Conservation (phyloP, 2,888 invertebrate genomes). For the Limnephilus rhombicus region DNA sequence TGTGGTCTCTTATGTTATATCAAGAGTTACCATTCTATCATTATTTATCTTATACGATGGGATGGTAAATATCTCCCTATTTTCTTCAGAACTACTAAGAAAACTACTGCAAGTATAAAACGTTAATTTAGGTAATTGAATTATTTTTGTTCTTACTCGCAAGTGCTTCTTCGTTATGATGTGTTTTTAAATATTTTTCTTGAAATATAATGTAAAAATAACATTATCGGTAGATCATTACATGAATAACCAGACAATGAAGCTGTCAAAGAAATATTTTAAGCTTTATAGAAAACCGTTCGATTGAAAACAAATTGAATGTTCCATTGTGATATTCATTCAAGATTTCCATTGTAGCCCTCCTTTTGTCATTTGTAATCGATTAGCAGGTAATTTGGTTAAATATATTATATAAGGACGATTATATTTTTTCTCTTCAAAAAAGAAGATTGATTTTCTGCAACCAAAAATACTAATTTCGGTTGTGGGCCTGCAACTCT, state of each 20-base stretch:
- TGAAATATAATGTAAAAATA: neutral
- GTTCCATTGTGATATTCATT: neutral
- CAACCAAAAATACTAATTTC: no score
- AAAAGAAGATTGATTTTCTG: no score
- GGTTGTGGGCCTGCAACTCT: no score
- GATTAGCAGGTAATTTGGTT: neutral
- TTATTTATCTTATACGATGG: no score
- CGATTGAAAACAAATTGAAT: neutral
- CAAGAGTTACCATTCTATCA: no score
- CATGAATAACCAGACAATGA: neutral
- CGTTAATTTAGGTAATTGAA: no score
- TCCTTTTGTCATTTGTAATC: neutral
- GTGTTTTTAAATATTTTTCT: neutral
- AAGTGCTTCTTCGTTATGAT: neutral
- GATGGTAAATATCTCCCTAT: no score
- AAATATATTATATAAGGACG: neutral
- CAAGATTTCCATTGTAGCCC: neutral
- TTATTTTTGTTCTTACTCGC: no score
- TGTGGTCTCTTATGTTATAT: no score
- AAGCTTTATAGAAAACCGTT: neutral
- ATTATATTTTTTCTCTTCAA: neutral
- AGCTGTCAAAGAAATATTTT: conserved; percentile 1
- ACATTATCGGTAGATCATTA: neutral
- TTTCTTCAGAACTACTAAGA: no score
- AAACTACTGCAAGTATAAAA: no score